Conservation (phyloP, 2,888 invertebrate genomes). For the Cantharis lateralis region DNA sequence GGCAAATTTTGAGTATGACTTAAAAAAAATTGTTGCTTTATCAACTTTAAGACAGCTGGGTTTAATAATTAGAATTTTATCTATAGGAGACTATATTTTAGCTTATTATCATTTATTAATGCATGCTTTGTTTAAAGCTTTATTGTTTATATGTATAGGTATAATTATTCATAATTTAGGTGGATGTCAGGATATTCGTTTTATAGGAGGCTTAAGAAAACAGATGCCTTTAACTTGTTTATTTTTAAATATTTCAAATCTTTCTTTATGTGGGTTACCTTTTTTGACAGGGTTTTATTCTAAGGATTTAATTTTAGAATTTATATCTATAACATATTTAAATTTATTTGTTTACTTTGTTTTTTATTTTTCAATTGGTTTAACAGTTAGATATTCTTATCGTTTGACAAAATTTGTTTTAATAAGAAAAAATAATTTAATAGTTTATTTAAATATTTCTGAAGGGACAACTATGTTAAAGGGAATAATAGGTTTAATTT, state of each 20-base stretch:
- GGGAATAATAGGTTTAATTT: conserved; percentile 52
- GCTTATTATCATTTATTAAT: conserved; percentile 74
- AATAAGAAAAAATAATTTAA: conserved; percentile 57
- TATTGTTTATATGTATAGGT: conserved; percentile 72
- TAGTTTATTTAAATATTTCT: conserved; percentile 50
- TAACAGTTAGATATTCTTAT: conserved; percentile 63
- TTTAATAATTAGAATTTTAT: conserved; percentile 56
- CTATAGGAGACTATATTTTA: conserved; percentile 57
- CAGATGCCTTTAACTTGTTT: conserved; percentile 64
- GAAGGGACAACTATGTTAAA: conserved; percentile 60
- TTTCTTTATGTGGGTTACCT: conserved; percentile 67
- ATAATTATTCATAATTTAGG: conserved; percentile 68
- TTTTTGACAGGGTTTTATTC: conserved; percentile 69
- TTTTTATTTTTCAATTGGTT: conserved; percentile 62
- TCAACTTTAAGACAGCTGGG: conserved; percentile 74
- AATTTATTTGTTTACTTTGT: conserved; percentile 62
- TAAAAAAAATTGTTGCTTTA: conserved; percentile 80
- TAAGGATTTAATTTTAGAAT: conserved; percentile 66
- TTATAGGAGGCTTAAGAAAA: conserved; percentile 59
- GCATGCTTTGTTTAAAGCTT: conserved; percentile 77
- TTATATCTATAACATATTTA: conserved; percentile 59
- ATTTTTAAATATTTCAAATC: conserved; percentile 67
- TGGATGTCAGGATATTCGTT: conserved; percentile 72
- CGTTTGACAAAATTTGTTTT: conserved; percentile 63
- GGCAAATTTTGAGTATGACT: conserved; percentile 69